Evolutionary conservation across 2,888 invertebrate genomes (phyloP).

Genomic region (Ophioninae sp.): DNA sequence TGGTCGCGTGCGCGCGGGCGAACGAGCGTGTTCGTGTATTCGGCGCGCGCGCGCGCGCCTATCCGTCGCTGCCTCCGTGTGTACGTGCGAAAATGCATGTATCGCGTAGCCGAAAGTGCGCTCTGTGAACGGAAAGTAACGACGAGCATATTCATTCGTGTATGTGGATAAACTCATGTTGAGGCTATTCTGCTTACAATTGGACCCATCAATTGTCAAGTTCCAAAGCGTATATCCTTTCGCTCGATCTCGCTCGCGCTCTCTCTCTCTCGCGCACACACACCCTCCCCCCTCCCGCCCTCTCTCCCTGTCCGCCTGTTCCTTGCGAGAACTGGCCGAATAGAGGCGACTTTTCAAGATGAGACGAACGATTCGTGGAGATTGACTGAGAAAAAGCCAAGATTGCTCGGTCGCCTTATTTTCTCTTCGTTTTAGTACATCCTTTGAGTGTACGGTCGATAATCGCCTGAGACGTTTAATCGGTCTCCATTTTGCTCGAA

Average conservation of each 20-base stretch:
- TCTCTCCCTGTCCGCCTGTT: background rate
- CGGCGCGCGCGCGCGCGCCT: background rate
- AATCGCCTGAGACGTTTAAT: background rate
- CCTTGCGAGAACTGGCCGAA: background rate
- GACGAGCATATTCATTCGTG: background rate
- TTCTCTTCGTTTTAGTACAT: background rate
- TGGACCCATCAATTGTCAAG: conserved; percentile 45
- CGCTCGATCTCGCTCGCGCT: background rate
- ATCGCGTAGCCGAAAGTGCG: background rate
- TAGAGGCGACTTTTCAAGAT: background rate
- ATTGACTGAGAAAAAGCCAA: background rate
- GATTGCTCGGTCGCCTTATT: background rate
- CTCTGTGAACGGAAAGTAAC: background rate
- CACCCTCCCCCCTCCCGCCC: background rate
- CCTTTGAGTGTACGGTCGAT: background rate
- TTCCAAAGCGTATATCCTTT: conserved; percentile 12
- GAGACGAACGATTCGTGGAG: background rate
- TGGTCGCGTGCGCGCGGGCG: background rate
- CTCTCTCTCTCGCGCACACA: background rate
- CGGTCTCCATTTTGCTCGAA: background rate
- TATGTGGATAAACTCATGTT: conserved; percentile 33
- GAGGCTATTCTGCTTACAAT: conserved; percentile 37
- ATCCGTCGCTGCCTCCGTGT: too few species aligned
- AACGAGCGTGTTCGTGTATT: background rate
- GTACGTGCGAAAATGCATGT: background rate